These are phyloP conservation scores for Aphidius colemani DNA, from an alignment of 2,888 invertebrate genomes.

Conservation along the genomic window DNA sequence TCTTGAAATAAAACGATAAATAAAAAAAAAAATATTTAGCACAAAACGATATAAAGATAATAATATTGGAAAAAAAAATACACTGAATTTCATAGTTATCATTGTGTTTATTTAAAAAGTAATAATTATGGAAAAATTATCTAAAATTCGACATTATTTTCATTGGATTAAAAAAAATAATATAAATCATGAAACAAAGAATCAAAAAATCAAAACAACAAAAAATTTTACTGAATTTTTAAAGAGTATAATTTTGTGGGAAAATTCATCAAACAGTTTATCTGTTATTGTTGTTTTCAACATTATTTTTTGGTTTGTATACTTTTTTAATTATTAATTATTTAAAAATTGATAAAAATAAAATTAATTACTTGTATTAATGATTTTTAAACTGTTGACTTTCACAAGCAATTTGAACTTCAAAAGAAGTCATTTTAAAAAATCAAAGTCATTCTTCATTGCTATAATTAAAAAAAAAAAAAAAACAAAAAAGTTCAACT, in stretches of 20 bases:
- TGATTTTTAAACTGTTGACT: neutral
- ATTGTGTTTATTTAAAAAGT: neutral
- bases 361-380: neutral
- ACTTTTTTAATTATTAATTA: neutral
- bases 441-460: neutral
- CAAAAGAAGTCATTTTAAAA: neutral
- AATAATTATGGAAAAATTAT: constrained; percentile 45
- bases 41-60: constrained; percentile 2
- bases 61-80: neutral
- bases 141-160: constrained; percentile 47
- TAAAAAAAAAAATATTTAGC: neutral
- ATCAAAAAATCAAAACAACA: constrained; percentile 23
- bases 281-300: constrained; percentile 51
- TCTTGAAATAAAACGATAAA: constrained; percentile 32
- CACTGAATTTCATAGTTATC: neutral
- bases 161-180: constrained; percentile 35
- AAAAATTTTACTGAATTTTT: constrained; percentile 42
- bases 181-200: constrained; percentile 22
- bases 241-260: constrained; percentile 52
- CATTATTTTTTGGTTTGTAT: constrained; percentile 50
- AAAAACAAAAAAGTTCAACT: neutral
- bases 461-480: neutral
- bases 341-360: neutral
- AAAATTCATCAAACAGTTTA: constrained; percentile 51
- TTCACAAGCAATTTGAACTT: neutral